Base-by-base conservation (phyloP, 2,888 invertebrate species). In the Ophion slaviceki region DNA sequence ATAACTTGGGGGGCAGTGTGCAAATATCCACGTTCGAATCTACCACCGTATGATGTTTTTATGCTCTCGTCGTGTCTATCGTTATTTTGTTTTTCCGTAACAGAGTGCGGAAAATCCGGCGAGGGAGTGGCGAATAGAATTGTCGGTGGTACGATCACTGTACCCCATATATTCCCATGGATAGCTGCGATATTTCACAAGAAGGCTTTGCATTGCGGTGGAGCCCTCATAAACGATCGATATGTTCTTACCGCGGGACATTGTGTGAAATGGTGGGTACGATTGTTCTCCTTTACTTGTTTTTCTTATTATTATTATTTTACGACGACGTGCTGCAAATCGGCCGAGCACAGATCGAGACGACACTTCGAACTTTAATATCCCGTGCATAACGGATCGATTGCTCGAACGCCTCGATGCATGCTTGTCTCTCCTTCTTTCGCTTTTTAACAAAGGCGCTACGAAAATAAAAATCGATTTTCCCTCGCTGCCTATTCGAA, bases 201-300 rank as follows among this genome's bases (percentile, higher is more conserved):
- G 0, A 93, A 94, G 7, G 90, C 91, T 1, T 93, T 95, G 92
- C 95, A 95, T 83, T 96, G 96, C 67, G 95, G 95, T 0, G 95
- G 95, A 0, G 94, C 95, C 0, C 89, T 96, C 17, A 94, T 96
- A 77, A 95, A 95, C n/a, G 93, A 94, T 80, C 94, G 92, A 66
- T 95, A 96, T 87, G 91, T 96, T 1, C 90, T 96, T 7, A 95
- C 95, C 47, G 96, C 96, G 24, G 96, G 95, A 10, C 96, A 96
- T 90, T 96, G 96, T 90, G 94, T 95, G 61, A 94, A 94, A 92
- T 95, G 95, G 96, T 95, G 92, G 85, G 88, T 89, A 59, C 0
- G 10, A 32, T 57, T 17, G 8, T 57, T 47, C 36, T 66, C 45
- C 40, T 53, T 7, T 59, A 53, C n/a, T 20, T 59, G 10, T 17